Evolutionary conservation across 2,797 vertebrate genomes (phyloP).

Genomic region (Micropoecilia bifurca): DNA sequence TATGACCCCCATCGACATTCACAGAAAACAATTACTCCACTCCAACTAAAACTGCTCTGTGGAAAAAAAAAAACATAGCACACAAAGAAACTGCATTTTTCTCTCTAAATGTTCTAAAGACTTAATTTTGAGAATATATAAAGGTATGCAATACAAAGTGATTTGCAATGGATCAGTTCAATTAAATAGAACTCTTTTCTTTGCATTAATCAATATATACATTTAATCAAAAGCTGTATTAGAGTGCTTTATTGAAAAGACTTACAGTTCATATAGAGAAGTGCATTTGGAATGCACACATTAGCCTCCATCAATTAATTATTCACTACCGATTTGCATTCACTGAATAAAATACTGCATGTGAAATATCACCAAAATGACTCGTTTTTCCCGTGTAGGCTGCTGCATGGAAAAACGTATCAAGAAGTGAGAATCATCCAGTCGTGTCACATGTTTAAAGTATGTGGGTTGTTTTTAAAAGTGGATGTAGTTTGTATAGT

Average conservation of each 20-base stretch:
- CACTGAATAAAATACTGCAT: not conserved
- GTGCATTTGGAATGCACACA: not conserved
- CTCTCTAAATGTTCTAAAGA: not conserved
- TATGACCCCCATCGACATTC: slow-evolving; percentile 10
- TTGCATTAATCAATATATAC: not conserved
- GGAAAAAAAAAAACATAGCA: not conserved
- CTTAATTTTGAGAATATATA: not conserved
- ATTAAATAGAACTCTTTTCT: not conserved
- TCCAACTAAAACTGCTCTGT: not conserved
- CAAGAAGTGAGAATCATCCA: not conserved
- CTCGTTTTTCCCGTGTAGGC: not conserved
- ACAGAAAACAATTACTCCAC: slow-evolving; percentile 8
- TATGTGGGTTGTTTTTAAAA: not conserved
- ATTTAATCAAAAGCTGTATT: not conserved
- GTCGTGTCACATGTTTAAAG: not conserved
- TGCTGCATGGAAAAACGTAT: not conserved
- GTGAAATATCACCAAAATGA: not conserved
- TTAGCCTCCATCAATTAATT: not conserved
- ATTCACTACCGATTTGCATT: not conserved
- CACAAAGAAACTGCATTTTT: not conserved
- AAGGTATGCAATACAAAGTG: not conserved
- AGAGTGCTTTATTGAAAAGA: not conserved
- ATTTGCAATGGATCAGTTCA: slow-evolving; percentile 1
- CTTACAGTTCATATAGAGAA: not conserved
- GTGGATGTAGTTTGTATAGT: not conserved